phyloP scores from a whole-genome alignment of 2,888 invertebrate species.

The Chelonus formosanus region DNA sequence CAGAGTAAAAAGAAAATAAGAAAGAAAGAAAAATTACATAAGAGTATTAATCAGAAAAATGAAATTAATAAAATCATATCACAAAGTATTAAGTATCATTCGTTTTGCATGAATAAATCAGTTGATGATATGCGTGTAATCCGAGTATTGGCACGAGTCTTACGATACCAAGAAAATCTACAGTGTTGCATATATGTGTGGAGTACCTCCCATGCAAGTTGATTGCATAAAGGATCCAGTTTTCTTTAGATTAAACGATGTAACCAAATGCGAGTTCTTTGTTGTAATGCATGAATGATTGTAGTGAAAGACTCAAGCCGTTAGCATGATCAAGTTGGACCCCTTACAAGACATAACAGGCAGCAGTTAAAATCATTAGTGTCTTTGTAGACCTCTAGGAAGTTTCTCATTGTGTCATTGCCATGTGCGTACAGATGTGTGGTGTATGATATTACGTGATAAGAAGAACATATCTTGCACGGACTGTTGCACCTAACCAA shows the following conservation, averaged over 20 bases:
- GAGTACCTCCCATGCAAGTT: background rate
- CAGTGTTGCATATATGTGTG: background rate
- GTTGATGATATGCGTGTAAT: conserved; percentile 15
- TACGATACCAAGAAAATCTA: background rate
- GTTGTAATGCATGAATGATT: conserved; percentile 2
- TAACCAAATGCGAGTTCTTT: background rate
- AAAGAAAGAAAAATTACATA: background rate
- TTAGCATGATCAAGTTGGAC: background rate
- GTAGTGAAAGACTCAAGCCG: background rate
- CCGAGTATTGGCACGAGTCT: conserved; percentile 15
- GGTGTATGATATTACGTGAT: background rate
- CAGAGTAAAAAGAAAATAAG: no score
- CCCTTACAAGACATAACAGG: conserved; percentile 1
- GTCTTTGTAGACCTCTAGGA: conserved; percentile 9
- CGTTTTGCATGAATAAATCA: conserved; percentile 22
- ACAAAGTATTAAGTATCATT: conserved; percentile 13
- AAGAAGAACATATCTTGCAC: background rate
- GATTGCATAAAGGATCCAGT: conserved; percentile 39
- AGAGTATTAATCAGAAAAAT: background rate
- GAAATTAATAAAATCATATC: background rate
- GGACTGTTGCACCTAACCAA: no score
- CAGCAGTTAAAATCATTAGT: conserved; percentile 13
- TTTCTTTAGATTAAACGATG: conserved; percentile 33
- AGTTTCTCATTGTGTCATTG: conserved; percentile 8
- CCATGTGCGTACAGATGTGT: background rate